Evolutionary conservation across 53 echinoderm and acorn worm species (phyloP).

Genomic region (Holothuria scabra): DNA sequence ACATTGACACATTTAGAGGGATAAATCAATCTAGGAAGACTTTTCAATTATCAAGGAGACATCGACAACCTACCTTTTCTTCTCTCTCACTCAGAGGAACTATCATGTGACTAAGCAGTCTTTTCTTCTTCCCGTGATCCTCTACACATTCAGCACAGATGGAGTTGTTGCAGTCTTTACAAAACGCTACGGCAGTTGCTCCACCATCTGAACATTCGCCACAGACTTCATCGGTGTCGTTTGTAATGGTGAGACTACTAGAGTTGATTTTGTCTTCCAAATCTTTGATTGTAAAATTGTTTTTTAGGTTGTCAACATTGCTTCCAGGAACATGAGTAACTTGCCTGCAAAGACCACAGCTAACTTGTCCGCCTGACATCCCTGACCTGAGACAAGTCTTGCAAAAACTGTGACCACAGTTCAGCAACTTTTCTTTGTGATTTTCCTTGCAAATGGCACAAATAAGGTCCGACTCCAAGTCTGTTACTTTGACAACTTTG

Average conservation of each 20-base stretch:
- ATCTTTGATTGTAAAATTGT: conserved; percentile 20
- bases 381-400: neutral
- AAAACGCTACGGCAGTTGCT: conserved; percentile 17
- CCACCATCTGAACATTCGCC: neutral
- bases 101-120: conserved; percentile 5
- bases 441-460: conserved; percentile 39
- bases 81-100: conserved; percentile 15
- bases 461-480: neutral
- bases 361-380: neutral
- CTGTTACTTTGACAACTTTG: conserved; percentile 23
- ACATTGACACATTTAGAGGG: too few relatives aligned
- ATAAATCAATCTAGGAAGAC: too few relatives aligned
- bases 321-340: neutral
- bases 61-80: conserved; percentile 5
- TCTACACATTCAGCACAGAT: neutral
- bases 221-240: neutral
- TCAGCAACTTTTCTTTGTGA: conserved; percentile 1
- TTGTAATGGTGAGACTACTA: neutral
- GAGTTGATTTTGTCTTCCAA: conserved; percentile 5
- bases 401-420: conserved; percentile 35
- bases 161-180: conserved; percentile 19
- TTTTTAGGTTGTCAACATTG: conserved; percentile 1
- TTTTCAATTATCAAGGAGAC: too few relatives aligned
- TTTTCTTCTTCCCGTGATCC: conserved; percentile 1
- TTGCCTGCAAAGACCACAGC: conserved; percentile 5